Conservation (phyloP, 1,140 invertebrate species). For the Zaprionus ornatus region DNA sequence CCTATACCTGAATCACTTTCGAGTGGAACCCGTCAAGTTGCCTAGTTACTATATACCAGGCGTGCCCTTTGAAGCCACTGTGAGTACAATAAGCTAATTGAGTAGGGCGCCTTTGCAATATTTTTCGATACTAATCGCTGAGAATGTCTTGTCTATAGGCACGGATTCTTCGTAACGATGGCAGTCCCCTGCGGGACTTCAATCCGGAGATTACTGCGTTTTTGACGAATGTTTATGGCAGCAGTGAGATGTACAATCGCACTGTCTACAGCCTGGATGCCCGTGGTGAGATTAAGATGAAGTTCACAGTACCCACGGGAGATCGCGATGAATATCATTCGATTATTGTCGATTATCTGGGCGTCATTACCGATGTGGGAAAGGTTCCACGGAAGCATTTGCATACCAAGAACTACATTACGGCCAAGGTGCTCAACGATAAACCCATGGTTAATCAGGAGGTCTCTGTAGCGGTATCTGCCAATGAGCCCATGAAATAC, state of each 20-base stretch:
- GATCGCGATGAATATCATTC: conserved; percentile 84
- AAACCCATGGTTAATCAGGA: conserved; percentile 90
- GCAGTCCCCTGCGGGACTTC: conserved; percentile 87
- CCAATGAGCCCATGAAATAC: conserved; percentile 91
- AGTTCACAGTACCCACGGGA: conserved; percentile 87
- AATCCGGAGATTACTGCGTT: conserved; percentile 87
- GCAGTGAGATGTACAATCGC: conserved; percentile 87
- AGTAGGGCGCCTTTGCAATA: too few relatives aligned
- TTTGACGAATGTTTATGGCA: conserved; percentile 88
- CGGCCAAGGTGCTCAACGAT: conserved; percentile 88
- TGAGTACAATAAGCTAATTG: conserved; percentile 84
- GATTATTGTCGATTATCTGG: conserved; percentile 86
- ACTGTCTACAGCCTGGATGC: conserved; percentile 86
- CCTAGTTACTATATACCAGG: conserved; percentile 94
- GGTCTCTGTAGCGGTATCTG: conserved; percentile 91
- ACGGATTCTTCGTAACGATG: conserved; percentile 87
- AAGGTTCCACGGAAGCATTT: conserved; percentile 90
- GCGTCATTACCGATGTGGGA: conserved; percentile 87
- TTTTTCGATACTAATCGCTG: neutral
- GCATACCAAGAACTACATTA: conserved; percentile 90
- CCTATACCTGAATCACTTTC: conserved; percentile 91
- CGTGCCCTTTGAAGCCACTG: conserved; percentile 90
- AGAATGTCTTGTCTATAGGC: conserved; percentile 29
- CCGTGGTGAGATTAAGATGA: conserved; percentile 89
- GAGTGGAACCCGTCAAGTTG: conserved; percentile 91